Evolutionary conservation across 1,140 invertebrate genomes (phyloP).

Genomic region (Plutomurus gul): DNA sequence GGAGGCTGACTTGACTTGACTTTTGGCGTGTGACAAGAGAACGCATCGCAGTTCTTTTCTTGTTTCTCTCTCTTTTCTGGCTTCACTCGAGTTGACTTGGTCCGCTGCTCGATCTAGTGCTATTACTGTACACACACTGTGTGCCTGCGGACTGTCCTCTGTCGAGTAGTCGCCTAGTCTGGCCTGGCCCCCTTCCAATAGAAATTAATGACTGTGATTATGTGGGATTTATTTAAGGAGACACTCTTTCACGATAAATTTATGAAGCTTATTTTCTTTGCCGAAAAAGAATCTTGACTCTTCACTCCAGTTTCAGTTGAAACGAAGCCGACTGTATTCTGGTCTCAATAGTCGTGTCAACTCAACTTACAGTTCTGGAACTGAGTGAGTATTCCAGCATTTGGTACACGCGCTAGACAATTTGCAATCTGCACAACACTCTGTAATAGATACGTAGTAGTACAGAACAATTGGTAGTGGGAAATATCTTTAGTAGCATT

Average conservation of each 20-base stretch:
- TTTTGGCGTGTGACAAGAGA: too few relatives aligned
- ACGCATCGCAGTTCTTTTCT: too few relatives aligned
- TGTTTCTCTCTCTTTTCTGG: too few relatives aligned
- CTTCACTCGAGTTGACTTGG: too few relatives aligned
- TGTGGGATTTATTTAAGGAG: conserved; percentile 34
- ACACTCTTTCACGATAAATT: conserved; percentile 31
- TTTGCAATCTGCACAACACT: neutral
- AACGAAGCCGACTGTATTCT: too few relatives aligned
- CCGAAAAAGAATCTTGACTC: conserved; percentile 17
- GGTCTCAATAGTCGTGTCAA: neutral
- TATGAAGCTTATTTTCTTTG: conserved; percentile 29
- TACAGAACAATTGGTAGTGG: too few relatives aligned
- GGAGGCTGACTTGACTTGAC: neutral
- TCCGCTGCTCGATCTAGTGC: too few relatives aligned
- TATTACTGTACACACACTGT: too few relatives aligned
- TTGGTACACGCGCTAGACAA: neutral
- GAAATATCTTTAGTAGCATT: too few relatives aligned
- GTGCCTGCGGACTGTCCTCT: too few relatives aligned
- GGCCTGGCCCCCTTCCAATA: conserved; percentile 7
- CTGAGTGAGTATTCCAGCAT: neutral
- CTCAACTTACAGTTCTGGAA: neutral
- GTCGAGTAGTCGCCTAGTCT: too few relatives aligned
- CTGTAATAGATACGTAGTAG: too few relatives aligned
- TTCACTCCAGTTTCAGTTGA: neutral
- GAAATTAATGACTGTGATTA: conserved; percentile 35